These are phyloP conservation scores for Gymnorhina tibicen DNA, from an alignment of 2,113 vertebrate species.

Conservation along the genomic window DNA sequence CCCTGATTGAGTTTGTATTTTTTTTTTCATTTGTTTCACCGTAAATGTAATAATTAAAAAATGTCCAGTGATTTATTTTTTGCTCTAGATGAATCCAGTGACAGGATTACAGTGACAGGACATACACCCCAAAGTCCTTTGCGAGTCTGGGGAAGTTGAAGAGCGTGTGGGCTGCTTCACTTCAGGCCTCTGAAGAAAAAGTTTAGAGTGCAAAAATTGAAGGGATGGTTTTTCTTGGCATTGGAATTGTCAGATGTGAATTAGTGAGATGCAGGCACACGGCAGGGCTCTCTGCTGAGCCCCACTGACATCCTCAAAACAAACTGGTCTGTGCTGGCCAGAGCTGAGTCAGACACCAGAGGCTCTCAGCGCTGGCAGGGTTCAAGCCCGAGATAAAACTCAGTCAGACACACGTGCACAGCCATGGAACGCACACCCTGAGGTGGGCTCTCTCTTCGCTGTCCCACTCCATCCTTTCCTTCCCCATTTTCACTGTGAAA, in stretches of 20 bases:
- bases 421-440: neutral
- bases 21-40: neutral
- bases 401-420: fast-evolving
- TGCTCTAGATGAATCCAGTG: neutral
- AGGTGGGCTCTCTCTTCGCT: fast-evolving
- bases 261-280: neutral
- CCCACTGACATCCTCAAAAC: neutral
- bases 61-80: neutral
- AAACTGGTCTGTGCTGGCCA: neutral
- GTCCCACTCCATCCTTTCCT: neutral
- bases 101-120: no score
- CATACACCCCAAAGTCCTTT: neutral
- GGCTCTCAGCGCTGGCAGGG: neutral
- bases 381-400: neutral
- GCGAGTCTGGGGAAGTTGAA: neutral
- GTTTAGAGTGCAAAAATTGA: neutral
- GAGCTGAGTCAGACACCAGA: neutral
- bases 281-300: neutral
- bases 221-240: neutral
- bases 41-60: neutral
- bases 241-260: neutral
- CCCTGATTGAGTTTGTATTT: fast-evolving
- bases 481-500: neutral
- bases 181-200: neutral
- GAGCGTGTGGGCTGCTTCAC: fast-evolving